A percentile compares a stretch with the other conserved stretches of the same genome.
Evolutionary conservation across 2,797 vertebrate genomes (phyloP).

Genomic region (Ataeniobius toweri): DNA sequence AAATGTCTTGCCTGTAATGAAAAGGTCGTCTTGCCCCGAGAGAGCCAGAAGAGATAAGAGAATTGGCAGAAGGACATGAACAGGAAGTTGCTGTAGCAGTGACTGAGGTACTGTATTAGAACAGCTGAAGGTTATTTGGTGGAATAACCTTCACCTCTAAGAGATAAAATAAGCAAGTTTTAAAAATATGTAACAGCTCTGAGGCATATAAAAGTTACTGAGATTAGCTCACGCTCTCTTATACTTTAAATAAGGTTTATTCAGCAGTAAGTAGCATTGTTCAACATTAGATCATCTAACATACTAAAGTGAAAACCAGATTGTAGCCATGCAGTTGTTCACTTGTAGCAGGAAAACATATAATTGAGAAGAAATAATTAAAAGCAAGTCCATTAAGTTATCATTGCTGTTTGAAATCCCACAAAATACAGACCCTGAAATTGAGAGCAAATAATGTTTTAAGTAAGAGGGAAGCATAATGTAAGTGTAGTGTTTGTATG

Average conservation of each 20-base stretch:
- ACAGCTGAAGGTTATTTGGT: conserved; percentile 8
- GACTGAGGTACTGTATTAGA: conserved; percentile 13
- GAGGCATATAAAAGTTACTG: background rate
- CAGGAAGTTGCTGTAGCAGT: conserved; percentile 36
- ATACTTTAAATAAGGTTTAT: background rate
- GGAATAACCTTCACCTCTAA: conserved; percentile 29
- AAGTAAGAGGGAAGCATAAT: background rate
- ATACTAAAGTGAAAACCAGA: background rate
- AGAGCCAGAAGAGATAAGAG: conserved; percentile 43
- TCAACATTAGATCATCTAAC: background rate
- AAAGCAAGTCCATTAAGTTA: background rate
- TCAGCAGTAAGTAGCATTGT: background rate
- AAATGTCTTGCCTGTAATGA: conserved; percentile 24
- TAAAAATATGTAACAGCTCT: background rate
- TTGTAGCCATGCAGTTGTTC: background rate
- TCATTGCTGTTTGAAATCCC: background rate
- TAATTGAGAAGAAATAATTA: background rate
- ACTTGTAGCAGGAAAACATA: conserved; percentile 3
- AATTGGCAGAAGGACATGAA: conserved; percentile 25
- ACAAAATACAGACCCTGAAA: background rate
- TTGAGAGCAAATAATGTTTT: background rate
- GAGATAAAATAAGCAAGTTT: background rate
- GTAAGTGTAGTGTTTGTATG: background rate
- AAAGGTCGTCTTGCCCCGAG: conserved; percentile 50
- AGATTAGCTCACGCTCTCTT: background rate